These are phyloP conservation scores for Charina bottae DNA, from an alignment of 2,113 vertebrate species.

Conservation along the genomic window DNA sequence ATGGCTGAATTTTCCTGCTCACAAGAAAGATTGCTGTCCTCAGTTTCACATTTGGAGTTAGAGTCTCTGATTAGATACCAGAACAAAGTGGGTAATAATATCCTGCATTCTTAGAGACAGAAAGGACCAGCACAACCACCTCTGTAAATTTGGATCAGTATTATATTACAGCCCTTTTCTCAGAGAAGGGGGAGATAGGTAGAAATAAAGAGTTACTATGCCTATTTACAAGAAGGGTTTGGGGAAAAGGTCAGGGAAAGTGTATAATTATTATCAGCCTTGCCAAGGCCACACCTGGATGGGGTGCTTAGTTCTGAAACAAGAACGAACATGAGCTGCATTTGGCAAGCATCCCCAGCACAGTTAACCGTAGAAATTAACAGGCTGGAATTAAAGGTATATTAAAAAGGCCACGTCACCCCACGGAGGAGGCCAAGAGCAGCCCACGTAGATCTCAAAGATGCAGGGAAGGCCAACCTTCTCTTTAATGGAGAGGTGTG, in stretches of 20 bases:
- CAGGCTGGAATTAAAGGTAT: constrained; percentile 26
- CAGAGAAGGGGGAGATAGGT: not conserved
- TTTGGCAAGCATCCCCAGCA: constrained; percentile 55
- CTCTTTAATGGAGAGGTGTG: constrained; percentile 3
- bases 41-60: constrained; percentile 38
- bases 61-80: constrained; percentile 63
- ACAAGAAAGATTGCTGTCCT: constrained; percentile 61
- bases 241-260: constrained; percentile 79
- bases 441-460: constrained; percentile 9
- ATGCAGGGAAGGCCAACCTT: not conserved
- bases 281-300: constrained; percentile 70
- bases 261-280: constrained; percentile 70
- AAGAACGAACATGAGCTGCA: constrained; percentile 76
- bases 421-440: constrained; percentile 15
- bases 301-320: constrained; percentile 68
- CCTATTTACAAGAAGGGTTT: constrained; percentile 70
- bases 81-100: constrained; percentile 44
- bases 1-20: constrained; percentile 37
- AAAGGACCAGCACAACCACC: constrained; percentile 46
- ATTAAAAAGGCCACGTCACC: not conserved
- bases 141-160: constrained; percentile 30
- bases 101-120: constrained; percentile 68
- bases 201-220: constrained; percentile 26
- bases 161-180: constrained; percentile 63
- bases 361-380: constrained; percentile 45